Percentiles rank a stretch among this genome's conserved stretches.
These are phyloP conservation scores for Apostichopus leukothele DNA, from an alignment of 53 echinoderm and acorn worm genomes.

Conservation along the genomic window DNA sequence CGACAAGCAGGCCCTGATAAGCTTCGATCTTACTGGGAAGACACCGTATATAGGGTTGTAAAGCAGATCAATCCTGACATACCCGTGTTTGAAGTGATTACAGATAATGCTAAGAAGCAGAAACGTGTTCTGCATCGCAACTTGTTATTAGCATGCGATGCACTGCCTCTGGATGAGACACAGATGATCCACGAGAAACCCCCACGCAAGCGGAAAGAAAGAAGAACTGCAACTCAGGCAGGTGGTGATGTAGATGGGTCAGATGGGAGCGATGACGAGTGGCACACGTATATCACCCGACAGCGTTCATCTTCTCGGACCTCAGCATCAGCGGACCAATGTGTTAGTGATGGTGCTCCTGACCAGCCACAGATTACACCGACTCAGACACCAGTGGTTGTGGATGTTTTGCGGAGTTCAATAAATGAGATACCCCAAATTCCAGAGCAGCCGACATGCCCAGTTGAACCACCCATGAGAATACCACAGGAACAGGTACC, in stretches of 20 bases:
- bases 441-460: too few species aligned
- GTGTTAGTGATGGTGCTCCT: neutral
- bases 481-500: too few species aligned
- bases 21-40: conserved; percentile 45
- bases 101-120: conserved; percentile 35
- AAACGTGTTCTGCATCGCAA: conserved; percentile 49
- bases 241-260: neutral
- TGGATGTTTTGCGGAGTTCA: neutral
- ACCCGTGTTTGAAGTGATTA: conserved; percentile 48
- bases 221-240: neutral
- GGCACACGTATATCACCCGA: neutral
- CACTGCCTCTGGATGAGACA: conserved; percentile 12
- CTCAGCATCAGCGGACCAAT: neutral
- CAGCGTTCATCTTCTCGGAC: neutral
- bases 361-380: neutral
- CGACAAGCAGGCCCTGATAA: conserved; percentile 44
- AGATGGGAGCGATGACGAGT: conserved; percentile 12
- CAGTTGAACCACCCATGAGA: too few species aligned
- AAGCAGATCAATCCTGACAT: conserved; percentile 22
- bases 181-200: too few species aligned
- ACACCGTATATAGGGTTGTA: conserved; percentile 32
- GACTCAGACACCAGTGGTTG: neutral
- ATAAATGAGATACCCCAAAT: neutral
- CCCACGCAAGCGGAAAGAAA: too few species aligned
- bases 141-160: conserved; percentile 48